Base-by-base conservation (phyloP, 2,113 vertebrate species). In the Malurus elegans region DNA sequence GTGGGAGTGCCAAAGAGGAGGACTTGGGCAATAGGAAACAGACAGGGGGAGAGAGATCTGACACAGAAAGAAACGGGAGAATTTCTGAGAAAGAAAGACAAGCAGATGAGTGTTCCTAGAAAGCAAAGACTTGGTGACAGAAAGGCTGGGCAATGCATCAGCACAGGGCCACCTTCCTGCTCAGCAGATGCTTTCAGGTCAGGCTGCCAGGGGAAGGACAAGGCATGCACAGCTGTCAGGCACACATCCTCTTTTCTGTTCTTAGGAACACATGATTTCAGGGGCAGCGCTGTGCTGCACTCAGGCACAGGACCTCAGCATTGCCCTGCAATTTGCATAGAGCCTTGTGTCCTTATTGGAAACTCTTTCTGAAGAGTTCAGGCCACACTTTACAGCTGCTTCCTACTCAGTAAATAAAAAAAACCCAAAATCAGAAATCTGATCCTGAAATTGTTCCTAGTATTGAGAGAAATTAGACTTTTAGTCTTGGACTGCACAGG, bases 221-320 rank as follows among this genome's bases (percentile, higher is more conserved):
- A 15, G 0, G 0, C 0, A 0, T 38, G 7, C 38, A 45, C 10
- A 36, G 11, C 62, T 83, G 45, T 29, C 31, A 80, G 80, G 26
- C 32, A 50, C 25, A 57, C 40, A 42, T 73, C 31, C 45, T 73
- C 79, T 75, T 88, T 72, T 74, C 60, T 71, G 5, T 15, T 76
- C 88, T 57, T 8, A 83, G 62, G 76, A 88, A 44, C 18, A 25
- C 3, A 9, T 28, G 9, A 26, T 66, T 58, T 70, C 2, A 14
- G 13, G 8, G 45, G 11, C 18, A 69, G 19, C 1, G 2, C 14
- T 14, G 16, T 31, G 45, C 21, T 86, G 34, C 1, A 1, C 16
- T 24, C 13, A 13, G 38, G 47, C 85, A 44, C 5, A 54, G 32
- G 12, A 45, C 29, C 19, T 58, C 3, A 2, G 19, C 56, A 44